Evolutionary conservation across 2,113 vertebrate genomes (phyloP), one percentile per base, ranked within the genome.

Genomic region (Megaleporinus macrocephalus): DNA sequence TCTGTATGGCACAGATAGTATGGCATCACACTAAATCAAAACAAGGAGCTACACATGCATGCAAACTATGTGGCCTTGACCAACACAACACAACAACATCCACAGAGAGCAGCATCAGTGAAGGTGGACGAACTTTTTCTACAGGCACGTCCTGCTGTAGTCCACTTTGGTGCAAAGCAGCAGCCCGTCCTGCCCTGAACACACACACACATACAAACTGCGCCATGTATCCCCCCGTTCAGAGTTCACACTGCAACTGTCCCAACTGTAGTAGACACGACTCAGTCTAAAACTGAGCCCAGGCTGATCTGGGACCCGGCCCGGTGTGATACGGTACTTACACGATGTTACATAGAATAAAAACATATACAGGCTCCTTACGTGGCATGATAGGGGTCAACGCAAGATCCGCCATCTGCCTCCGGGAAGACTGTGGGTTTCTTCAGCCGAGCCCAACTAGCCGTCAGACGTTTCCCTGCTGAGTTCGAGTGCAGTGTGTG

Each of bases 331-430:
- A 3, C 6, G 33, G 33, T 36, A 36, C 33, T 36, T 3, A 36
- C 41, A 44, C 41, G 41, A 44, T 44, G 41, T 44, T 44, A 44
- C 41, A 44, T 1, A 44, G 41, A 44, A 44, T 44, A 44, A 44
- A 11, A 11, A 44, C 5, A 44, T 10, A 44, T 44, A 44, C 5
- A 12, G 6, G 61, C 24, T 47, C 79, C 85, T 86, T 83, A 88
- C 87, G 0, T 55, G 55, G 0, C 41, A 0, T 0, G 16, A 1
- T n/a, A 62, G 4, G 12, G 74, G 1, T 5, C 5, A 0, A 0
- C 22, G 78, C 2, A 63, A 69, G 3, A 44, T 80, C 76, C 70
- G 61, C 85, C 85, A 86, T 88, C 44, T 73, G 15, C 53, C 47
- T 53, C 22, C 41, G 33, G 30, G 51, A 53, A 30, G 51, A 16